Evolutionary conservation across 2,113 vertebrate species (phyloP).

Genomic region (Pseudorhombus dupliciocellatus): DNA sequence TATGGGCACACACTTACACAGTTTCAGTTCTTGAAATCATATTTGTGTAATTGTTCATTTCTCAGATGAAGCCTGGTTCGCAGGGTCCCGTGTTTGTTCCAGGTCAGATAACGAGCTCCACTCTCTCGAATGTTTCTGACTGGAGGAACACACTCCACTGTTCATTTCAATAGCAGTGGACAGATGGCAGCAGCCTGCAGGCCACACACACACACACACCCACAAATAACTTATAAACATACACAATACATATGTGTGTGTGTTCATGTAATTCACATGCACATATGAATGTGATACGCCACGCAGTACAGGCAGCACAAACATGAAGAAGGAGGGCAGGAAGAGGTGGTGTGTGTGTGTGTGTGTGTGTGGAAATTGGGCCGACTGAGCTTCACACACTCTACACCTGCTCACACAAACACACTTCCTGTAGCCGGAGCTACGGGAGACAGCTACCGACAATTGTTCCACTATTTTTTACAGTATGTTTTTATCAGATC

Average conservation of each 20-base stretch:
- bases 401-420: slow-evolving; percentile 38
- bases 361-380: slow-evolving; percentile 9
- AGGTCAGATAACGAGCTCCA: slow-evolving; percentile 51
- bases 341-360: neutral
- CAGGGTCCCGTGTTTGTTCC: slow-evolving; percentile 32
- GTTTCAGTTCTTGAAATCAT: slow-evolving; percentile 4
- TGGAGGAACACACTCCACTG: slow-evolving; percentile 23
- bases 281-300: slow-evolving; percentile 9
- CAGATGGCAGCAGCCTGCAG: slow-evolving; percentile 65
- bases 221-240: neutral
- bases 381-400: slow-evolving; percentile 14
- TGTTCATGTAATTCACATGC: neutral
- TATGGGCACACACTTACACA: neutral
- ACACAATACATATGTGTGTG: neutral
- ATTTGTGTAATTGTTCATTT: neutral
- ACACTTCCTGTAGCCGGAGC: slow-evolving; percentile 8
- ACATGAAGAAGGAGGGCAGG: slow-evolving; percentile 2
- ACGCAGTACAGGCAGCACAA: neutral
- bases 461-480: neutral
- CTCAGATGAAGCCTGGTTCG: neutral
- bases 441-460: neutral
- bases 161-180: slow-evolving; percentile 33
- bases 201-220: slow-evolving; percentile 6
- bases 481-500: neutral
- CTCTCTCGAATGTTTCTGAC: slow-evolving; percentile 30